Percentiles rank a stretch among this genome's conserved stretches.
phyloP scores from a whole-genome alignment of 2,888 invertebrate species.

The Gymnocheta viridis region DNA sequence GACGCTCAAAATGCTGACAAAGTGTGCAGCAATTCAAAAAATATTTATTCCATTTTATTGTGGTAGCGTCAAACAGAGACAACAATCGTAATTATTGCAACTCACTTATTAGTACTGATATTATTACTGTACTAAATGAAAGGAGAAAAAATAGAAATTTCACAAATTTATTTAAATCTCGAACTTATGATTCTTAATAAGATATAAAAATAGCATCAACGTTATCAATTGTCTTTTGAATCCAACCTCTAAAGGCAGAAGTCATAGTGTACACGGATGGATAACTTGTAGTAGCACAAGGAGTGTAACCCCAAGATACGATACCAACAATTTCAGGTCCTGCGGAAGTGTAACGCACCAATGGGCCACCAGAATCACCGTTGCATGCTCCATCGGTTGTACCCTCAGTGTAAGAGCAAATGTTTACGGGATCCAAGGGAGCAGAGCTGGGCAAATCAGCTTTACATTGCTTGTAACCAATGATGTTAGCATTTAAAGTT shows the following conservation, averaged over 20 bases:
- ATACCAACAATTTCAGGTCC: conserved; percentile 79
- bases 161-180: conserved; percentile 44
- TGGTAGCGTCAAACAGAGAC: not conserved
- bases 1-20: too few species aligned
- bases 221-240: conserved; percentile 53
- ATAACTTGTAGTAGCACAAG: conserved; percentile 79
- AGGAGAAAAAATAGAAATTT: not conserved
- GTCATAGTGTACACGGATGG: conserved; percentile 82
- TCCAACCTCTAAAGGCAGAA: conserved; percentile 78
- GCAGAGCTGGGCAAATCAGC: conserved; percentile 71
- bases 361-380: conserved; percentile 81
- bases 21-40: too few species aligned
- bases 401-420: conserved; percentile 77
- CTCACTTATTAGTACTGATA: too few species aligned
- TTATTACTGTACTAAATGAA: not conserved
- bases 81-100: not conserved
- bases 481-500: conserved; percentile 74
- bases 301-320: conserved; percentile 83
- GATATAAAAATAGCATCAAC: not conserved
- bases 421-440: conserved; percentile 72
- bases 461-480: conserved; percentile 72
- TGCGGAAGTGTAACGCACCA: conserved; percentile 70
- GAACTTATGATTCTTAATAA: not conserved
- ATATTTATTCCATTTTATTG: too few species aligned
- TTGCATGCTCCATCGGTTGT: conserved; percentile 81